Evolutionary conservation across 2,113 vertebrate species (phyloP).

Genomic region (Australoheros scitulus): DNA sequence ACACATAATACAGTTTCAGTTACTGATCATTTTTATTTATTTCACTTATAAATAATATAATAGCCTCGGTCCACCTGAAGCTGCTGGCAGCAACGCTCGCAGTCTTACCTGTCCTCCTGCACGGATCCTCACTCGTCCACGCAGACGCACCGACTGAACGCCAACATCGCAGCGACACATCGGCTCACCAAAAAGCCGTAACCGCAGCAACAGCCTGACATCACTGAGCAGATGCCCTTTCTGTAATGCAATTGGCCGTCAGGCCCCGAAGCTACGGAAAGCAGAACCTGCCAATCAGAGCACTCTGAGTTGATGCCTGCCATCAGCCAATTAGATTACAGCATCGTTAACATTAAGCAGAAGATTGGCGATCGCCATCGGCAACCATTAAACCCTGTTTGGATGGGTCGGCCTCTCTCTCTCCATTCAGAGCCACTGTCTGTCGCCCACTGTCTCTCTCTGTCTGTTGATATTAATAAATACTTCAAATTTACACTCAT

Average conservation of each 20-base stretch:
- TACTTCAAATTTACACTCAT: too few relatives aligned
- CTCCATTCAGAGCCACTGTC: neutral
- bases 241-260: slow-evolving; percentile 62
- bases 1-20: too few relatives aligned
- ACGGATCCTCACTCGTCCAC: neutral
- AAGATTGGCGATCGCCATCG: slow-evolving; percentile 12
- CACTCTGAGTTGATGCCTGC: neutral
- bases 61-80: neutral
- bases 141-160: neutral
- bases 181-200: neutral
- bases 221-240: slow-evolving; percentile 14
- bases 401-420: neutral
- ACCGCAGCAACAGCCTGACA: slow-evolving; percentile 20
- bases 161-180: neutral
- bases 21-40: too few relatives aligned
- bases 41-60: too few relatives aligned
- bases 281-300: slow-evolving; percentile 27
- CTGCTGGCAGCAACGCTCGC: too few relatives aligned
- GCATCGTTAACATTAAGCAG: neutral
- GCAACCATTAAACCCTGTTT: slow-evolving; percentile 18
- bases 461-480: too few relatives aligned
- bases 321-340: slow-evolving; percentile 50
- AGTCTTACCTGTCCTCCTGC: neutral
- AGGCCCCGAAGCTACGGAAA: slow-evolving; percentile 38
- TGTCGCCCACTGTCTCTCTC: neutral